Evolutionary conservation across 2,797 vertebrate genomes (phyloP).

Genomic region (Parotocinclus haroldoi): DNA sequence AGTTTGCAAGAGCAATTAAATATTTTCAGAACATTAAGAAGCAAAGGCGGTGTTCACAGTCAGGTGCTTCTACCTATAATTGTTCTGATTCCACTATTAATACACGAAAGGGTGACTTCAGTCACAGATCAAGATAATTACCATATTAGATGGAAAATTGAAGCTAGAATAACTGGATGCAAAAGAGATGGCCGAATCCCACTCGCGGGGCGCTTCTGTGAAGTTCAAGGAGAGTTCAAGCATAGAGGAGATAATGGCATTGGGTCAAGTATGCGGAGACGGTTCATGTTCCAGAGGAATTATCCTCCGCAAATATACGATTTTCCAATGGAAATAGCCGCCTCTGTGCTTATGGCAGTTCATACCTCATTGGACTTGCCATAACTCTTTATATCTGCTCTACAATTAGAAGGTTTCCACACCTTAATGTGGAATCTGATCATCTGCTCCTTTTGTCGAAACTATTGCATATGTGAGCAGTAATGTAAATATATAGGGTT

Average conservation of each 20-base stretch:
- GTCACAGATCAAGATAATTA: slow-evolving; percentile 92
- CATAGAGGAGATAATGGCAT: slow-evolving; percentile 82
- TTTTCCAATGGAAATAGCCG: slow-evolving; percentile 92
- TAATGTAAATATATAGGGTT: slow-evolving; percentile 33
- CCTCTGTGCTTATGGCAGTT: slow-evolving; percentile 88
- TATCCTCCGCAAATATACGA: slow-evolving; percentile 92
- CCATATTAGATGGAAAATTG: slow-evolving; percentile 91
- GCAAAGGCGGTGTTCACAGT: slow-evolving; percentile 75
- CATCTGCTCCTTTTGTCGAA: slow-evolving; percentile 14
- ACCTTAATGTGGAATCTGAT: slow-evolving; percentile 47
- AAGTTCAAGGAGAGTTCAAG: slow-evolving; percentile 99
- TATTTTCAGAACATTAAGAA: slow-evolving; percentile 78
- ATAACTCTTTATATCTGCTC: slow-evolving; percentile 78
- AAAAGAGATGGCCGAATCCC: slow-evolving; percentile 84
- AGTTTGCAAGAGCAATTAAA: slow-evolving; percentile 37
- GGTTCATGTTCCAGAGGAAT: slow-evolving; percentile 79
- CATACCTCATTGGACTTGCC: slow-evolving; percentile 87
- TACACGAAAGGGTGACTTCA: slow-evolving; percentile 78
- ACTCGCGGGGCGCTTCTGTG: slow-evolving; percentile 77
- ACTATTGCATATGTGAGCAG: slow-evolving; percentile 36
- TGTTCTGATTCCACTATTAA: slow-evolving; percentile 83
- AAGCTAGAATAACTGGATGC: slow-evolving; percentile 98
- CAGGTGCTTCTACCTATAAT: slow-evolving; percentile 72
- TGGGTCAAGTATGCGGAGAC: slow-evolving; percentile 81
- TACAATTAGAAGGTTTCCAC: slow-evolving; percentile 72